These are phyloP conservation scores for Hesperophylax magnus DNA, from an alignment of 1,140 invertebrate species.

Conservation along the genomic window DNA sequence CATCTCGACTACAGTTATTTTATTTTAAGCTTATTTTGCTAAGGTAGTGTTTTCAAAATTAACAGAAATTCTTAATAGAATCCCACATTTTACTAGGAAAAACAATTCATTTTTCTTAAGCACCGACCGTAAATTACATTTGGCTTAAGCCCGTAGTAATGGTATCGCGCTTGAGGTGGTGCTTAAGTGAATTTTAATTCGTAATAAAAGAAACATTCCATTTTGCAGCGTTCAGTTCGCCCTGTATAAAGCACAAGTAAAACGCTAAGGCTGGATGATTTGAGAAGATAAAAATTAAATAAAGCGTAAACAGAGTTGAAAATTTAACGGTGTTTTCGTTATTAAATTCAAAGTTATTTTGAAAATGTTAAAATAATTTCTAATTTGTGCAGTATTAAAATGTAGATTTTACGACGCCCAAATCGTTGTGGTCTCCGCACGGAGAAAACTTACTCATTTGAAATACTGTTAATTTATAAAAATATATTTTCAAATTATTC, in stretches of 20 bases:
- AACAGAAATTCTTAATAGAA: too few relatives aligned
- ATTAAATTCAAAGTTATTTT: background rate
- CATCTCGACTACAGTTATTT: too few relatives aligned
- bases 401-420: background rate
- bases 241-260: background rate
- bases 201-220: conserved; percentile 27
- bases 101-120: conserved; percentile 16
- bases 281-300: conserved; percentile 37
- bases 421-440: background rate
- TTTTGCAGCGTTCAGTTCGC: background rate
- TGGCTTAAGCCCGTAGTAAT: background rate
- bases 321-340: conserved; percentile 9
- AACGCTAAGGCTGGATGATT: background rate
- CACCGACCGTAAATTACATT: conserved; percentile 18
- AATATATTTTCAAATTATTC: too few relatives aligned
- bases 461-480: too few relatives aligned
- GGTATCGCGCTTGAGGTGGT: background rate
- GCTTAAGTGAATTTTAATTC: conserved; percentile 16
- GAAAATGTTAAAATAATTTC: background rate
- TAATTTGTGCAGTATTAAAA: background rate
- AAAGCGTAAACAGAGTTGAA: conserved; percentile 31
- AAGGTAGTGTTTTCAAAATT: too few relatives aligned
- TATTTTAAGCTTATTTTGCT: too few relatives aligned
- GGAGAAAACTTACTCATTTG: too few relatives aligned
- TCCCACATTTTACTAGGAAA: background rate